These are phyloP conservation scores for Phenacoccus solenopsis DNA, from an alignment of 1,140 invertebrate species.

Conservation along the genomic window DNA sequence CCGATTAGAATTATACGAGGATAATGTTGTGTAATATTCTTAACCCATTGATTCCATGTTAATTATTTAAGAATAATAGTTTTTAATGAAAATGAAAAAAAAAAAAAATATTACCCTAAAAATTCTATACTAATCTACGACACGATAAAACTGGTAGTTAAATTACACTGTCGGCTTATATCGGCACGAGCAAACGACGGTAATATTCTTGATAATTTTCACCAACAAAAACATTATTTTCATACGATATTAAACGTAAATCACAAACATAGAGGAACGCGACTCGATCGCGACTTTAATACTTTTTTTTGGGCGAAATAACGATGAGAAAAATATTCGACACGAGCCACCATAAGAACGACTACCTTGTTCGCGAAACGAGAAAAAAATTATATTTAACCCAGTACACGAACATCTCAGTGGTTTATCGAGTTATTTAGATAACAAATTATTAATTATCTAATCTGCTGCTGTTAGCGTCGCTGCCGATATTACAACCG, in stretches of 20 bases:
- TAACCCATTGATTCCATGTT: background rate
- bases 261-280: too few relatives aligned
- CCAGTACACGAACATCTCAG: conserved; percentile 7
- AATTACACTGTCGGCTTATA: background rate
- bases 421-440: background rate
- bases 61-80: background rate
- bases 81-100: background rate
- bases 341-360: too few relatives aligned
- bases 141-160: background rate
- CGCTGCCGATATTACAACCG: conserved; percentile 9
- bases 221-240: conserved; percentile 2
- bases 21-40: background rate
- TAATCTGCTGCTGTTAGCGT: conserved; percentile 9
- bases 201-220: conserved; percentile 8
- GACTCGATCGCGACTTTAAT: too few relatives aligned
- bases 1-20: background rate
- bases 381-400: conserved; percentile 4
- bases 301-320: too few relatives aligned
- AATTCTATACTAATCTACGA: background rate
- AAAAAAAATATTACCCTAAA: background rate
- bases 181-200: background rate
- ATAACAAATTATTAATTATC: conserved; percentile 11
- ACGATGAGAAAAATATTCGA: too few relatives aligned
- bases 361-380: background rate
- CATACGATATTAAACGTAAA: background rate